phyloP scores from a whole-genome alignment of 2,113 vertebrate species.

The Ammodytes marinus region DNA sequence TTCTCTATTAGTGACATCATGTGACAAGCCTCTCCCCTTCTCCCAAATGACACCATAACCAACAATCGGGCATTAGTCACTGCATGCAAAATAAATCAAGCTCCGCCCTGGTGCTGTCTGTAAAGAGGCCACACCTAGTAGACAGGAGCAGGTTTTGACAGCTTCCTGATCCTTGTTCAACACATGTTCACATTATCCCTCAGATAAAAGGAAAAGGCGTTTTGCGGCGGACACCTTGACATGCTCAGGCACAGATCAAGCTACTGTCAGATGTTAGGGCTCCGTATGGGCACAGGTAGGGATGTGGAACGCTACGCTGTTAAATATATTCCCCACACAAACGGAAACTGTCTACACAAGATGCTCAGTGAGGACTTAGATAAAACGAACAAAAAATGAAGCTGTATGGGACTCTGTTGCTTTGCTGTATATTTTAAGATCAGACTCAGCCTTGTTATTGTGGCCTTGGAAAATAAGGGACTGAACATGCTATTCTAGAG shows the following conservation, averaged over 20 bases:
- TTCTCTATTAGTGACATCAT: not conserved
- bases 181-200: slow-evolving; percentile 37
- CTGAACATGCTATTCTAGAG: slow-evolving; percentile 54
- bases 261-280: slow-evolving; percentile 18
- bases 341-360: slow-evolving; percentile 3
- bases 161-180: slow-evolving; percentile 61
- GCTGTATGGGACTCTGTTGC: slow-evolving; percentile 29
- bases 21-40: slow-evolving; percentile 31
- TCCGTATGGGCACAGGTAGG: not conserved
- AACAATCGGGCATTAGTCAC: slow-evolving; percentile 69
- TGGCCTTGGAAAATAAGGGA: slow-evolving; percentile 61
- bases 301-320: slow-evolving; percentile 16
- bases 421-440: slow-evolving; percentile 50
- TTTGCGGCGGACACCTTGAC: slow-evolving; percentile 5
- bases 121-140: slow-evolving; percentile 70
- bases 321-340: slow-evolving; percentile 5
- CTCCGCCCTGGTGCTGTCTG: slow-evolving; percentile 53
- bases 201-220: slow-evolving; percentile 34
- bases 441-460: slow-evolving; percentile 66
- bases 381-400: slow-evolving; percentile 1
- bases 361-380: slow-evolving; percentile 1
- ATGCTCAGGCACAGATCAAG: slow-evolving; percentile 31
- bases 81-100: slow-evolving; percentile 66
- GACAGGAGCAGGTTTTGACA: slow-evolving; percentile 66
- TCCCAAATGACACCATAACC: slow-evolving; percentile 53